Evolutionary conservation across 2,797 vertebrate species (phyloP).

Genomic region (Gouania willdenowi): DNA sequence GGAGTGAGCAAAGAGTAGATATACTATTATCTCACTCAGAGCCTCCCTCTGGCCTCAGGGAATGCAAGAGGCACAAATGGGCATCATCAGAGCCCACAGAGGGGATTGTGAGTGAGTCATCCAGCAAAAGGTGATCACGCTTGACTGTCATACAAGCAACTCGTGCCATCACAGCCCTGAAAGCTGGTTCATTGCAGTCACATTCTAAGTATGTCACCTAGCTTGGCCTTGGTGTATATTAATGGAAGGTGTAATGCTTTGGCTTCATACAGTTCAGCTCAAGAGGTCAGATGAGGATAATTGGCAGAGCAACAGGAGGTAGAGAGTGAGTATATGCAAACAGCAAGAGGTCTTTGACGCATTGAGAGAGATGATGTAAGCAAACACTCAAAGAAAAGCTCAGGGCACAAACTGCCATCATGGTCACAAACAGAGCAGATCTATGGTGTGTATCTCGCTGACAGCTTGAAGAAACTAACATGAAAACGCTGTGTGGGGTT

Average conservation of each 20-base stretch:
- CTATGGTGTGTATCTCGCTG: slow-evolving; percentile 24
- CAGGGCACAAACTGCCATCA: slow-evolving; percentile 14
- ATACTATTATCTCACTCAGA: slow-evolving; percentile 42
- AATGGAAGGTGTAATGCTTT: neutral
- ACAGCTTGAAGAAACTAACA: slow-evolving; percentile 37
- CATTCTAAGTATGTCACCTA: neutral
- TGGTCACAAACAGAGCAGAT: slow-evolving; percentile 40
- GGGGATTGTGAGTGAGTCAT: slow-evolving; percentile 50
- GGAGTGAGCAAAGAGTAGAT: slow-evolving; percentile 6
- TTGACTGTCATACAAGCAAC: slow-evolving; percentile 29
- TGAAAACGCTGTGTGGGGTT: slow-evolving; percentile 8
- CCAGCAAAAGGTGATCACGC: slow-evolving; percentile 40
- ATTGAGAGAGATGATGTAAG: slow-evolving; percentile 2
- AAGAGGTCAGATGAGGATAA: slow-evolving; percentile 13
- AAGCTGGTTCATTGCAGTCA: slow-evolving; percentile 4
- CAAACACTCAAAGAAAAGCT: slow-evolving; percentile 25
- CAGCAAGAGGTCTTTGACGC: slow-evolving; percentile 6
- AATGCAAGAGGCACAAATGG: slow-evolving; percentile 30
- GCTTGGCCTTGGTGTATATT: neutral
- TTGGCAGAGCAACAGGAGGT: slow-evolving; percentile 12
- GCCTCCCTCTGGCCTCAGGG: slow-evolving; percentile 48
- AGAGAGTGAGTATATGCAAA: slow-evolving; percentile 18
- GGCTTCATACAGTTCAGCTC: slow-evolving; percentile 12
- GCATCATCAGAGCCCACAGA: slow-evolving; percentile 26
- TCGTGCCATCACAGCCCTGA: slow-evolving; percentile 34